Conservation (phyloP, 2,888 invertebrate genomes). For the Mimumesa dahlbomi region DNA sequence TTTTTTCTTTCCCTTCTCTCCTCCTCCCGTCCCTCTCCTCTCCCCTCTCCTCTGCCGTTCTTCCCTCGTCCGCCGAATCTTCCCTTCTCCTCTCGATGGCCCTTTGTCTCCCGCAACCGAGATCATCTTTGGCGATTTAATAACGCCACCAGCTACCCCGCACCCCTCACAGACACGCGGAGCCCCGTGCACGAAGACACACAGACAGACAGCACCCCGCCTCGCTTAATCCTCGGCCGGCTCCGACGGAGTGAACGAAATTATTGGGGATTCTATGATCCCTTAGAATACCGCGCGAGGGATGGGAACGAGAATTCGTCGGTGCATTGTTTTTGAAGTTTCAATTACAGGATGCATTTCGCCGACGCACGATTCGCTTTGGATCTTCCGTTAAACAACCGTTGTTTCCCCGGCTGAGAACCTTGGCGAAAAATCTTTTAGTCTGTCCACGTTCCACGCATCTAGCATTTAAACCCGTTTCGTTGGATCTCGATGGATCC, state of each 20-base stretch:
- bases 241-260: conserved; percentile 40
- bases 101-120: conserved; percentile 22
- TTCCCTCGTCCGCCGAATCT: neutral
- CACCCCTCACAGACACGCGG: conserved; percentile 4
- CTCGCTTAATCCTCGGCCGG: conserved; percentile 33
- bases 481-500: conserved; percentile 12
- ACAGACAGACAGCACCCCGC: neutral
- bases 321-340: conserved; percentile 42
- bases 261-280: conserved; percentile 39
- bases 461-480: neutral
- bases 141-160: conserved; percentile 42
- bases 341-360: conserved; percentile 31
- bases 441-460: conserved; percentile 19
- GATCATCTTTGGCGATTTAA: conserved; percentile 62
- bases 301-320: conserved; percentile 23
- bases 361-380: conserved; percentile 11
- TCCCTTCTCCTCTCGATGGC: neutral
- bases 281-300: conserved; percentile 1
- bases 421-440: conserved; percentile 26
- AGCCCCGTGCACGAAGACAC: too few species aligned
- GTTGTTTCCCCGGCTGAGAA: neutral
- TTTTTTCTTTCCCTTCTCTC: conserved; percentile 5
- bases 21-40: neutral
- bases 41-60: neutral
- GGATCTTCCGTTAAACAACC: neutral